Percentiles rank a stretch among this genome's conserved stretches.
Conservation (phyloP, 2,797 vertebrate genomes). For the Carcharodon carcharias region DNA sequence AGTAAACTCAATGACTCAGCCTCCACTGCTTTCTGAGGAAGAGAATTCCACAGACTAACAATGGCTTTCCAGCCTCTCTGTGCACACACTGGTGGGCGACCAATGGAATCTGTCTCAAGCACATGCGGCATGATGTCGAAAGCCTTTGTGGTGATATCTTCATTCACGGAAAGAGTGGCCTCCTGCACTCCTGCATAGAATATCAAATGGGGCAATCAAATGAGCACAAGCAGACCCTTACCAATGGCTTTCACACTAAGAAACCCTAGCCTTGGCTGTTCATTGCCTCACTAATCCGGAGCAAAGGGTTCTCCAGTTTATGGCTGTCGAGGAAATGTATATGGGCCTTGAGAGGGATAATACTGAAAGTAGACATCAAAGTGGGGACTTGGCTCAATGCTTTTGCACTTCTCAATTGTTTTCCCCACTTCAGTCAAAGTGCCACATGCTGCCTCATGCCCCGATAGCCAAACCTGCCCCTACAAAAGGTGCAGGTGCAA, state of each 20-base stretch:
- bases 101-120: background rate
- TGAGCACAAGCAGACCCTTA: background rate
- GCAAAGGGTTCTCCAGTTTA: background rate
- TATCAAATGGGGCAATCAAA: background rate
- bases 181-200: background rate
- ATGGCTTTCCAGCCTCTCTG: background rate
- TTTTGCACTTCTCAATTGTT: background rate
- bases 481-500: no score
- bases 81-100: background rate
- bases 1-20: no score
- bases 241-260: background rate
- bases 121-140: background rate
- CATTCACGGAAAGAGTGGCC: background rate
- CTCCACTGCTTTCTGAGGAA: no score
- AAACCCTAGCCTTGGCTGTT: background rate
- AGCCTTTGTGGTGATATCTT: background rate
- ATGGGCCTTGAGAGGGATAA: background rate
- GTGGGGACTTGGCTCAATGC: background rate
- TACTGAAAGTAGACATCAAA: no score
- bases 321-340: background rate
- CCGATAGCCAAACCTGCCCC: background rate
- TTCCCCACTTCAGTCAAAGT: no score
- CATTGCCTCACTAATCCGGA: background rate
- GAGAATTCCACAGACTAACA: no score
- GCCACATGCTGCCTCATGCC: background rate